phyloP scores from a whole-genome alignment of 2,113 vertebrate genomes.

The Melanerpes formicivorus region DNA sequence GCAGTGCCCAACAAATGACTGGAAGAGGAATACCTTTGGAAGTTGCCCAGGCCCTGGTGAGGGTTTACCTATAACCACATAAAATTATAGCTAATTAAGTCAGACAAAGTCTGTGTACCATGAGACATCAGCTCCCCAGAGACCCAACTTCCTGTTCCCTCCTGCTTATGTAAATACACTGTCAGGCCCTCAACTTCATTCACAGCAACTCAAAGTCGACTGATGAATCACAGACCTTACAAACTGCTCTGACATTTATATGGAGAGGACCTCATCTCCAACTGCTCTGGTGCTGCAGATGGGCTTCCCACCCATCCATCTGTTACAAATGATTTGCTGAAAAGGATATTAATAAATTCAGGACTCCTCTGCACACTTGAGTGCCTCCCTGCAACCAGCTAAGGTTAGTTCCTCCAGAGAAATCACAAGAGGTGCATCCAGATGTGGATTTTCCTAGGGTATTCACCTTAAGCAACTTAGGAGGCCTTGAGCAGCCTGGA shows the following conservation, averaged over 20 bases:
- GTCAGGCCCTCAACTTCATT: conserved; percentile 50
- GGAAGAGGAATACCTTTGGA: neutral
- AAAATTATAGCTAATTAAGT: neutral
- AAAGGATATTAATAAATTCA: conserved; percentile 38
- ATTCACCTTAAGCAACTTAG: neutral
- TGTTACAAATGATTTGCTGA: conserved; percentile 28
- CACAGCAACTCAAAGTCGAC: conserved; percentile 34
- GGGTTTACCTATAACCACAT: neutral
- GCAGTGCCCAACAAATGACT: neutral
- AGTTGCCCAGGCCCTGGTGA: neutral
- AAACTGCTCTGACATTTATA: conserved; percentile 61
- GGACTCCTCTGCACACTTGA: neutral
- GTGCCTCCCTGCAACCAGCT: neutral
- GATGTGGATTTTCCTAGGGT: neutral
- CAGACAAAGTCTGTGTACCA: neutral
- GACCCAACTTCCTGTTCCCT: conserved; percentile 25
- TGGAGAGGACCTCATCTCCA: conserved; percentile 48
- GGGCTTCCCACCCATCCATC: conserved; percentile 68
- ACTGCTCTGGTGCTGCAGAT: conserved; percentile 43
- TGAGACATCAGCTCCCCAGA: neutral
- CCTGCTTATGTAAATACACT: conserved; percentile 16
- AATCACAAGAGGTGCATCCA: neutral
- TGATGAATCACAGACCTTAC: conserved; percentile 59
- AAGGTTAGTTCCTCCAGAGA: neutral
- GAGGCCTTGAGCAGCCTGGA: neutral